These are phyloP conservation scores for Leptinotarsa defecta DNA, from an alignment of 1,140 invertebrate genomes.

Conservation along the genomic window DNA sequence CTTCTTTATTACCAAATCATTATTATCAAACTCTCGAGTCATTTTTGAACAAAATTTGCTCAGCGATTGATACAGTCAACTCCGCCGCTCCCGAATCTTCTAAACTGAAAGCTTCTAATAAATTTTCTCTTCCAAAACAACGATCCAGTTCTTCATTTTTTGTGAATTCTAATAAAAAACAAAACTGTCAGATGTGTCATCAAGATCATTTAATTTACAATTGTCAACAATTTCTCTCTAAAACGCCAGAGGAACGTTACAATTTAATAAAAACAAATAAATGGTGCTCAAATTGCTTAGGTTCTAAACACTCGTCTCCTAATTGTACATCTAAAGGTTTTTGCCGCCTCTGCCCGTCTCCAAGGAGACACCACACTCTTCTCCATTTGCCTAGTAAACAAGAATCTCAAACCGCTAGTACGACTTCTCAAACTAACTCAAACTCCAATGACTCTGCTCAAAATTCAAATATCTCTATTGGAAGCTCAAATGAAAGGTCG, in stretches of 20 bases:
- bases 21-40: not conserved
- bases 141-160: not conserved
- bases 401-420: not conserved
- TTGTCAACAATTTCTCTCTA: not conserved
- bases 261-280: slow-evolving; percentile 3
- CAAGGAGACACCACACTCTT: slow-evolving; percentile 4
- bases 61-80: not conserved
- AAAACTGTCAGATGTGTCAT: not conserved
- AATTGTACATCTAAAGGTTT: not conserved
- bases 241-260: not conserved
- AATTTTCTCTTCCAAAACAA: not conserved
- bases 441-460: not conserved
- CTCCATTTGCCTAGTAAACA: slow-evolving; percentile 2
- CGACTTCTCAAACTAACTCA: not conserved
- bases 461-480: not conserved
- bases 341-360: not conserved
- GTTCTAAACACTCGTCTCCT: not conserved
- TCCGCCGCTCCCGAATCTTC: not conserved
- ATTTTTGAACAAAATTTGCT: not conserved
- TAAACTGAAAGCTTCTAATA: not conserved
- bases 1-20: not conserved
- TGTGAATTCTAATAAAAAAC: not conserved
- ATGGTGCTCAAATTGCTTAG: slow-evolving; percentile 15
- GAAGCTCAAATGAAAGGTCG: too few relatives aligned
- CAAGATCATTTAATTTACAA: slow-evolving; percentile 9